Percentiles rank a stretch among this genome's conserved stretches.
Conservation (phyloP, 30 jellyfish, hydroid and myxozoan species). For the Chironex yamaguchii region DNA sequence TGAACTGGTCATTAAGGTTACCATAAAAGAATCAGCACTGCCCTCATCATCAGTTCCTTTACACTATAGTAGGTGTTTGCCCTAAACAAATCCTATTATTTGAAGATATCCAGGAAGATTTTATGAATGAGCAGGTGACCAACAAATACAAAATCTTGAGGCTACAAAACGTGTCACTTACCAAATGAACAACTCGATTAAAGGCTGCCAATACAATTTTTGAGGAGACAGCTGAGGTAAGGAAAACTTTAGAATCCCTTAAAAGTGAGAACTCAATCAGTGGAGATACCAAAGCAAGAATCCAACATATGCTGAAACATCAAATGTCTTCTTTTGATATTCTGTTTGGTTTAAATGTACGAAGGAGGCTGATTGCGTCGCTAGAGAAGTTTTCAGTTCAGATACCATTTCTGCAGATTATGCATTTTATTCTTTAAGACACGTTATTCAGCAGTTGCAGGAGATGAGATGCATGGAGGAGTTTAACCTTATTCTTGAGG, state of each 20-base stretch:
- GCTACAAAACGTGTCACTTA: slow-evolving; percentile 11
- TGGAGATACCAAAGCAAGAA: background rate
- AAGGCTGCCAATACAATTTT: slow-evolving; percentile 57
- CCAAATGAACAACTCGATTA: slow-evolving; percentile 53
- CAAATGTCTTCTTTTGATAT: slow-evolving; percentile 59
- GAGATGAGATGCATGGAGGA: slow-evolving; percentile 56
- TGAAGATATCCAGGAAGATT: slow-evolving; percentile 13
- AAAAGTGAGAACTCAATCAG: slow-evolving; percentile 6
- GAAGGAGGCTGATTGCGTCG: slow-evolving; percentile 42
- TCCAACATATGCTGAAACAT: slow-evolving; percentile 44
- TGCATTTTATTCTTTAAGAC: slow-evolving; percentile 42
- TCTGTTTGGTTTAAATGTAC: slow-evolving; percentile 51
- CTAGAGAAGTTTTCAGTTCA: slow-evolving; percentile 31
- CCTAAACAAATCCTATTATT: slow-evolving; percentile 48
- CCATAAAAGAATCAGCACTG: too few relatives aligned
- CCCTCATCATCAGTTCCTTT: slow-evolving; percentile 27
- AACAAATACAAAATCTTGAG: background rate
- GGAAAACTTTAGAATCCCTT: slow-evolving; percentile 18
- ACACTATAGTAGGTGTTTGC: slow-evolving; percentile 48
- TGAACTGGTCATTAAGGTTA: too few relatives aligned
- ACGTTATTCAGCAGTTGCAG: slow-evolving; percentile 42
- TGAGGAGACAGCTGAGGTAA: slow-evolving; percentile 13
- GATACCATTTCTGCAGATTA: slow-evolving; percentile 54
- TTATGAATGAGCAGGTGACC: slow-evolving; percentile 13
- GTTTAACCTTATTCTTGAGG: slow-evolving; percentile 55